These are phyloP conservation scores for Dendrocopos noguchii DNA, from an alignment of 2,113 vertebrate genomes.

Conservation along the genomic window DNA sequence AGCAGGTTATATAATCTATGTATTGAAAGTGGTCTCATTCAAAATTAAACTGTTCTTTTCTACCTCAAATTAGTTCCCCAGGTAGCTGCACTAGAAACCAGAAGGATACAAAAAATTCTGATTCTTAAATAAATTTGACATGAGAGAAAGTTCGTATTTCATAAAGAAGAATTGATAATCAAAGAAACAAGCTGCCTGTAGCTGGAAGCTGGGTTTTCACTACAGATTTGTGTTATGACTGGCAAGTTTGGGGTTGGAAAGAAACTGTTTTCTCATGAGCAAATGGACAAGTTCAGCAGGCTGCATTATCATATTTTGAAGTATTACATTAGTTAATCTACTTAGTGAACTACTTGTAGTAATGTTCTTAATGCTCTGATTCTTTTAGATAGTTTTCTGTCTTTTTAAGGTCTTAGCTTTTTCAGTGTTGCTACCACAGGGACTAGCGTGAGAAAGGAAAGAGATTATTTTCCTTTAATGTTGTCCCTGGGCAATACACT, in stretches of 20 bases:
- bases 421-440: neutral
- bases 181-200: neutral
- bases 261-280: neutral
- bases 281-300: neutral
- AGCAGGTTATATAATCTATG: neutral
- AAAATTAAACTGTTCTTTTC: neutral
- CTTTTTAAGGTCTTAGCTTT: neutral
- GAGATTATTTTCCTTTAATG: neutral
- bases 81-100: constrained; percentile 1
- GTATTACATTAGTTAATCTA: neutral
- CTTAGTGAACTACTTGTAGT: neutral
- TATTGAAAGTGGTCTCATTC: neutral
- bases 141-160: neutral
- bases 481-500: neutral
- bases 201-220: neutral
- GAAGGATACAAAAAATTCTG: neutral
- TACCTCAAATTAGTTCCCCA: constrained; percentile 24
- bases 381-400: neutral
- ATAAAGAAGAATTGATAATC: neutral
- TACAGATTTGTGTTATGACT: neutral
- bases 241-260: neutral
- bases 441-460: neutral
- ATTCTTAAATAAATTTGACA: neutral
- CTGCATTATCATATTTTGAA: neutral
- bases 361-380: neutral